Conservation (phyloP, 2,797 vertebrate species). For the Manis crassicaudata region DNA sequence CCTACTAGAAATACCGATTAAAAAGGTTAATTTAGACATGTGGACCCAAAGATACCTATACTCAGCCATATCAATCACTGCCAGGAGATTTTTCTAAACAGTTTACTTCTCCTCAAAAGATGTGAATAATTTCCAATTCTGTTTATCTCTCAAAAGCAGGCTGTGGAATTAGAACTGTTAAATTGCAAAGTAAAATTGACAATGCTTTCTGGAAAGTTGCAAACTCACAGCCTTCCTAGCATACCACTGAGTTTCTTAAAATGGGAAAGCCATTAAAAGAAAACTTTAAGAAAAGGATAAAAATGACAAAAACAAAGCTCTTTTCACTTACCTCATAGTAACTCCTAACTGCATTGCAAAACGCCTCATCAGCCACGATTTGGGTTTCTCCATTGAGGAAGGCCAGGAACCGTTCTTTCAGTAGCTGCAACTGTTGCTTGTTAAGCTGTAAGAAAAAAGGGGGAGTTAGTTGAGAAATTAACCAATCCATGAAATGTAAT, state of each 20-base stretch:
- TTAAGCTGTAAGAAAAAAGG: slow-evolving; percentile 89
- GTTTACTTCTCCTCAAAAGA: slow-evolving; percentile 55
- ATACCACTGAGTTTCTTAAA: neutral
- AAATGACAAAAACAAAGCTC: slow-evolving; percentile 14
- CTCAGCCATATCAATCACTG: slow-evolving; percentile 58
- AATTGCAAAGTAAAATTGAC: slow-evolving; percentile 60
- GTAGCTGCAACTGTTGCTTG: slow-evolving; percentile 94
- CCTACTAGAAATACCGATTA: slow-evolving; percentile 70
- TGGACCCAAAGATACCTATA: slow-evolving; percentile 73
- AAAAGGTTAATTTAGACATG: slow-evolving; percentile 70
- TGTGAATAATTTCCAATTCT: slow-evolving; percentile 64
- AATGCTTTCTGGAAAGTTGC: slow-evolving; percentile 59
- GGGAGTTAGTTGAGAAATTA: neutral
- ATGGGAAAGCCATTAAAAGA: neutral
- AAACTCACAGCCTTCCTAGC: slow-evolving; percentile 8
- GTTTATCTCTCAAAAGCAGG: slow-evolving; percentile 75
- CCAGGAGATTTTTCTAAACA: slow-evolving; percentile 75
- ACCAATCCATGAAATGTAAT: neutral
- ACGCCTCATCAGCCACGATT: slow-evolving; percentile 97
- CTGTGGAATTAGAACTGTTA: slow-evolving; percentile 73
- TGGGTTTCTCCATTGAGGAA: slow-evolving; percentile 96
- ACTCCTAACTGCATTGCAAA: slow-evolving; percentile 96
- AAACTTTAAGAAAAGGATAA: neutral
- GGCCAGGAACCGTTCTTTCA: slow-evolving; percentile 94
- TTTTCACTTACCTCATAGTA: slow-evolving; percentile 93